A percentile compares a stretch with the other conserved stretches of the same genome.
Evolutionary conservation across 1,140 invertebrate species (phyloP).

Genomic region (Drosophila oshimai): DNA sequence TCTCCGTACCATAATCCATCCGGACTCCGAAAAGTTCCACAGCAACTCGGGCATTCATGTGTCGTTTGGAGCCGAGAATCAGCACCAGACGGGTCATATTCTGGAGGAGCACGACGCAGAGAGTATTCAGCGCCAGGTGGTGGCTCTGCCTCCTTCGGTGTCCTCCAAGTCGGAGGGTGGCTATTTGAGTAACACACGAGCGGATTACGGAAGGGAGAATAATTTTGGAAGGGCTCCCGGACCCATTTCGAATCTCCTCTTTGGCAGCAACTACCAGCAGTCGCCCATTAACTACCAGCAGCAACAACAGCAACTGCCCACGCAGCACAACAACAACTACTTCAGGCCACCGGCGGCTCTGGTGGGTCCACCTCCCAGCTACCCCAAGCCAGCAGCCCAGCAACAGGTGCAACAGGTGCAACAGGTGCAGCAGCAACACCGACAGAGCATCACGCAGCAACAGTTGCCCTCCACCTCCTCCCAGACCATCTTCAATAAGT

Average conservation of each 20-base stretch:
- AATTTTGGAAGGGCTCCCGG: slow-evolving; percentile 29
- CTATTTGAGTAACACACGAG: slow-evolving; percentile 43
- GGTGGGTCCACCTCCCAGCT: slow-evolving; percentile 28
- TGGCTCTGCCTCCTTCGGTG: slow-evolving; percentile 83
- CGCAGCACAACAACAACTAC: slow-evolving; percentile 71
- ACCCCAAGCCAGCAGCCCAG: slow-evolving; percentile 25
- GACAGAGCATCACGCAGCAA: slow-evolving; percentile 57
- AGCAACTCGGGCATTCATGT: slow-evolving; percentile 89
- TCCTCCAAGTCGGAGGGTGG: slow-evolving; percentile 12
- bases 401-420: slow-evolving; percentile 39
- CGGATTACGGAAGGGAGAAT: slow-evolving; percentile 64
- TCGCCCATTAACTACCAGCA: slow-evolving; percentile 22
- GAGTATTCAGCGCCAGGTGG: slow-evolving; percentile 85
- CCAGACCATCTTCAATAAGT: slow-evolving; percentile 67
- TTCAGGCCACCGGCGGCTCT: slow-evolving; percentile 82
- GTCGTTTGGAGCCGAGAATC: slow-evolving; percentile 87
- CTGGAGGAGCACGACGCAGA: slow-evolving; percentile 84
- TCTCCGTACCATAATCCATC: slow-evolving; percentile 90
- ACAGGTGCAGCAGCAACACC: slow-evolving; percentile 23
- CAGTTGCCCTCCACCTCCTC: slow-evolving; percentile 56
- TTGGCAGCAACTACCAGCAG: slow-evolving; percentile 42
- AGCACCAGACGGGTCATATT: slow-evolving; percentile 84
- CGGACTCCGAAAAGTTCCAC: slow-evolving; percentile 91
- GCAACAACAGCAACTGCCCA: slow-evolving; percentile 51
- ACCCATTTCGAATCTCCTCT: slow-evolving; percentile 47